Percentiles rank a stretch among this genome's conserved stretches.
Evolutionary conservation across 2,888 invertebrate species (phyloP).

Genomic region (Cephus runcator): DNA sequence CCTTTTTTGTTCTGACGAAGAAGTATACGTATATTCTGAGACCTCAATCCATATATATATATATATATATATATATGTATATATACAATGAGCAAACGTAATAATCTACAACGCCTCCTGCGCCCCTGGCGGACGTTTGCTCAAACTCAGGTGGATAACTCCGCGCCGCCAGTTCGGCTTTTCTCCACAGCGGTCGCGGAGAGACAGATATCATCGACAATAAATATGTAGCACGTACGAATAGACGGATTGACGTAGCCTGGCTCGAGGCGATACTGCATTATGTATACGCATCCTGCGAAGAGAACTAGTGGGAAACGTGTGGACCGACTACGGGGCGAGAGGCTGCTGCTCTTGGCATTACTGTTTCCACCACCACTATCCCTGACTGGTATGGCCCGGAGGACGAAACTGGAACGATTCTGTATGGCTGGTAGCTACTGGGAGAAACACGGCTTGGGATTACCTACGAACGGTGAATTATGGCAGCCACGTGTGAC

Average conservation of each 20-base stretch:
- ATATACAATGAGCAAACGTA: neutral
- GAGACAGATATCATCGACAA: constrained; percentile 23
- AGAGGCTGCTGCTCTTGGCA: neutral
- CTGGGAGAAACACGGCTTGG: neutral
- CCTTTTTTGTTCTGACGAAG: neutral
- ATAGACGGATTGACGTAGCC: constrained; percentile 15
- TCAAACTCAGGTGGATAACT: neutral
- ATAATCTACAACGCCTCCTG: neutral
- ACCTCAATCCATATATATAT: neutral
- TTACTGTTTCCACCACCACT: neutral
- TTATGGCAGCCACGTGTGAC: constrained; percentile 22
- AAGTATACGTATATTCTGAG: neutral
- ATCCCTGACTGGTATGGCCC: neutral
- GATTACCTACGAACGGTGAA: constrained; percentile 12
- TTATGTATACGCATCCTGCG: constrained; percentile 11
- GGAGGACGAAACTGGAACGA: neutral
- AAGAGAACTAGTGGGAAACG: neutral
- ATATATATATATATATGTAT: neutral
- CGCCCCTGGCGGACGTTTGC: neutral
- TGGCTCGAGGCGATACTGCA: constrained; percentile 15
- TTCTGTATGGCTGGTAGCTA: neutral
- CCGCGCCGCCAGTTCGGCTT: neutral
- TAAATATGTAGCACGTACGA: constrained; percentile 22
- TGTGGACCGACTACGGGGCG: neutral
- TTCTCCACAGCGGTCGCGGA: neutral